These are phyloP conservation scores for Tachysurus fulvidraco DNA, from an alignment of 2,113 vertebrate species.

Conservation along the genomic window DNA sequence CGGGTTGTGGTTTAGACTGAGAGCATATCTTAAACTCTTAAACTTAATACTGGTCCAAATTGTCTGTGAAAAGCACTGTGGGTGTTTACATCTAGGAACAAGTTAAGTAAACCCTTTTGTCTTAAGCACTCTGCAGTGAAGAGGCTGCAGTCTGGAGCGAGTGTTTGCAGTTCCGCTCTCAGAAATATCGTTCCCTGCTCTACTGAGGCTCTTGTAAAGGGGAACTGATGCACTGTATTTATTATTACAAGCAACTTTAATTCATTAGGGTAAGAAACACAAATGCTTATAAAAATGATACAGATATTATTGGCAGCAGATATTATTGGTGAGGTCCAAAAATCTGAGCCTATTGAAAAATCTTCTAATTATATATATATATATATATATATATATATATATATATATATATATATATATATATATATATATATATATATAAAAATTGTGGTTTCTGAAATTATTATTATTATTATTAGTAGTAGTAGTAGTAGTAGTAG, in stretches of 20 bases:
- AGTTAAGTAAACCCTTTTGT: not conserved
- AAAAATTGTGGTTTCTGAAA: too few species aligned
- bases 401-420: too few species aligned
- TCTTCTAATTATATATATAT: too few species aligned
- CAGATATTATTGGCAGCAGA: too few species aligned
- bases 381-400: too few species aligned
- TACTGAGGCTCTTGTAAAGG: not conserved
- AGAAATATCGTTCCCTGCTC: not conserved
- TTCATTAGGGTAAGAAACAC: not conserved
- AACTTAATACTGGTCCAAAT: slow-evolving; percentile 6
- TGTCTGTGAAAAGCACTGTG: not conserved
- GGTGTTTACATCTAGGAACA: not conserved
- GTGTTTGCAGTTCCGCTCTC: not conserved
- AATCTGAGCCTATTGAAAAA: too few species aligned
- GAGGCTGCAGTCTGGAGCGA: not conserved
- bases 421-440: too few species aligned
- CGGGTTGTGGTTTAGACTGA: not conserved
- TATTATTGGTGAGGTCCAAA: too few species aligned
- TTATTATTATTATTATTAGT: too few species aligned
- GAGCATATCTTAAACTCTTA: not conserved
- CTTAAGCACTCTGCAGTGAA: not conserved
- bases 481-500: too few species aligned
- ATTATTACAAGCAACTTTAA: not conserved
- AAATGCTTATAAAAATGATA: not conserved
- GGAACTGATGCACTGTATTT: not conserved